Evolutionary conservation across 1,140 invertebrate species (phyloP).

Genomic region (Drosophila baimaii): DNA sequence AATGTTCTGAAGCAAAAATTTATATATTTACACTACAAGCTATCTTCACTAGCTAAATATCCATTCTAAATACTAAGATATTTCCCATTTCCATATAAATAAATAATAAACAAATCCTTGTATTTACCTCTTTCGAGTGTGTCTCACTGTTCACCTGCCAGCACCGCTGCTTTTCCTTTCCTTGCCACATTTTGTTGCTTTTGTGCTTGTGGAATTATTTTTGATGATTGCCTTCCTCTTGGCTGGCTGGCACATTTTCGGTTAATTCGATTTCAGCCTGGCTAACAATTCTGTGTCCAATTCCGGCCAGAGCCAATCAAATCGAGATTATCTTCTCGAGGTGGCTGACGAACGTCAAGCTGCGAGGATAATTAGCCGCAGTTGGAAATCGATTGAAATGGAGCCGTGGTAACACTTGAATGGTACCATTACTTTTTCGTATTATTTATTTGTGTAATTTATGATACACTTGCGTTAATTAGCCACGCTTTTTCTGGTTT

Average conservation of each 20-base stretch:
- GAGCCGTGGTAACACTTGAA: conserved; percentile 20
- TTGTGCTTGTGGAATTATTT: conserved; percentile 22
- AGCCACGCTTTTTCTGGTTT: conserved; percentile 56
- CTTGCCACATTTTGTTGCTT: conserved; percentile 13
- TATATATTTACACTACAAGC: background rate
- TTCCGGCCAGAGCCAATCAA: conserved; percentile 25
- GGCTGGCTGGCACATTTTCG: conserved; percentile 41
- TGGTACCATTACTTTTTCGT: conserved; percentile 25
- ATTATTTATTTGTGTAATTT: conserved; percentile 41
- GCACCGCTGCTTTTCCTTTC: conserved; percentile 22
- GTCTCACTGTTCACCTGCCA: background rate
- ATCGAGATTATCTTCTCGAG: conserved; percentile 20
- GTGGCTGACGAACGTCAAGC: conserved; percentile 12
- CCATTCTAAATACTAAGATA: background rate
- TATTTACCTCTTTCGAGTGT: background rate
- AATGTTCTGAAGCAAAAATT: background rate
- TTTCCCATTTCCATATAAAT: no score
- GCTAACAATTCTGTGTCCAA: conserved; percentile 43
- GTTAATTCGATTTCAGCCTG: conserved; percentile 36
- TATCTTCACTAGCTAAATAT: background rate
- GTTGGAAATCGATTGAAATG: conserved; percentile 1
- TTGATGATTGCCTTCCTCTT: conserved; percentile 15
- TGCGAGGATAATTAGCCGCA: background rate
- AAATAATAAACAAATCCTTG: background rate
- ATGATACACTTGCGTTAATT: conserved; percentile 59